These are phyloP conservation scores for Microplitis manilae DNA, from an alignment of 2,888 invertebrate genomes.

Conservation along the genomic window DNA sequence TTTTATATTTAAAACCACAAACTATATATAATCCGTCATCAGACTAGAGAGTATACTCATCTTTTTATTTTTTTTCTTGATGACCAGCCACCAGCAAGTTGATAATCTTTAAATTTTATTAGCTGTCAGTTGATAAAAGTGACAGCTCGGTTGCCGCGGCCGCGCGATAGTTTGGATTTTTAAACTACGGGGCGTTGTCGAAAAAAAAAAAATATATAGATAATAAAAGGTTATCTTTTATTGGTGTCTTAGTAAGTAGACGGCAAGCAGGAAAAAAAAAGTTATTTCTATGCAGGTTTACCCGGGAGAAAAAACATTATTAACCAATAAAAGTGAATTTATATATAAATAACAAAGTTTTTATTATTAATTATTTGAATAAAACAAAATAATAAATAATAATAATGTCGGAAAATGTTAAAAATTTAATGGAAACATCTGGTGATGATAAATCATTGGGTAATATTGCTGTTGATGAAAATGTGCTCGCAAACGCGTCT, in stretches of 20 bases:
- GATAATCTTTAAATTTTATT: no score
- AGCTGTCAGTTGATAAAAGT: neutral
- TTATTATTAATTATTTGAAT: neutral
- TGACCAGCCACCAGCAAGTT: neutral
- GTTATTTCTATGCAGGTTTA: constrained; percentile 8
- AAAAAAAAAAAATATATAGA: neutral
- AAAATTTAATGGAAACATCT: constrained; percentile 4
- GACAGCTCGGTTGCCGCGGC: neutral
- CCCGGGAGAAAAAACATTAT: constrained; percentile 27
- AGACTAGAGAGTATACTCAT: neutral
- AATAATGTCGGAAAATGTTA: neutral
- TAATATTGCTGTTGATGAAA: neutral
- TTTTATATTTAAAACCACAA: neutral
- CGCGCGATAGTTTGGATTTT: neutral
- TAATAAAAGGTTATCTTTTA: constrained; percentile 1
- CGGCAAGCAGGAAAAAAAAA: neutral
- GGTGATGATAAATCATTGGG: neutral
- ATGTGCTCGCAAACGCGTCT: neutral
- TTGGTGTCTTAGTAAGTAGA: constrained; percentile 6
- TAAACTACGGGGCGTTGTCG: neutral
- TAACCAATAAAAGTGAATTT: neutral
- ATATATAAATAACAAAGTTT: constrained; percentile 11
- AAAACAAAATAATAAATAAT: neutral
- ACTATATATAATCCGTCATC: neutral
- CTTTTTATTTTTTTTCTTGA: neutral